These are phyloP conservation scores for Drosophila anomelani DNA, from an alignment of 2,888 invertebrate genomes.

Conservation along the genomic window DNA sequence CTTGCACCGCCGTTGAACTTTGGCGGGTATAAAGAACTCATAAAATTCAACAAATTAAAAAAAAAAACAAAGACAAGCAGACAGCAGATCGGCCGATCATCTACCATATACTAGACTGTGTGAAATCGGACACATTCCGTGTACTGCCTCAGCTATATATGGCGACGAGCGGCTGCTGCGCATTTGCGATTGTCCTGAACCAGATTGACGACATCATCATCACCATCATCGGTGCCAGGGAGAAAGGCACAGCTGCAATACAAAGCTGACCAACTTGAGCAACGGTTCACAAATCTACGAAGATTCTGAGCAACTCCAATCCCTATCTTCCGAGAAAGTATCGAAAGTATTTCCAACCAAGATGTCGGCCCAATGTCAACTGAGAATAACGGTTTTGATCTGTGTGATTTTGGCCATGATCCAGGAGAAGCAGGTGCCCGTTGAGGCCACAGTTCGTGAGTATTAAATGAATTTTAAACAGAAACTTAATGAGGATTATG, in stretches of 20 bases:
- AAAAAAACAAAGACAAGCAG: constrained; percentile 10
- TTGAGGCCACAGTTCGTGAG: constrained; percentile 62
- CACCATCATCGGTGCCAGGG: constrained; percentile 47
- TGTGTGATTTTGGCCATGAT: constrained; percentile 49
- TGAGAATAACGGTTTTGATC: constrained; percentile 45
- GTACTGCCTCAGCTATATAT: constrained; percentile 55
- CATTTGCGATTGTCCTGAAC: constrained; percentile 60
- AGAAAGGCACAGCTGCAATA: constrained; percentile 50
- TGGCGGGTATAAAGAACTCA: constrained; percentile 40
- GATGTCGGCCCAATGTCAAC: constrained; percentile 32
- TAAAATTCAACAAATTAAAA: constrained; percentile 27
- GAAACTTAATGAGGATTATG: no score
- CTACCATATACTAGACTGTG: constrained; percentile 27
- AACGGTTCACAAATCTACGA: background rate
- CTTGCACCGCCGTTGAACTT: constrained; percentile 36
- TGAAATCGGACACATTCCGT: constrained; percentile 32
- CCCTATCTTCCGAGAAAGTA: no score
- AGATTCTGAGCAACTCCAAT: background rate
- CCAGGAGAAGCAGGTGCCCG: constrained; percentile 42
- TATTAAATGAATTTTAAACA: background rate
- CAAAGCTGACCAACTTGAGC: constrained; percentile 60
- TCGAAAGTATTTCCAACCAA: constrained; percentile 26
- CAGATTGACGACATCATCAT: constrained; percentile 31
- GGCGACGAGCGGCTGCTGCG: constrained; percentile 69
- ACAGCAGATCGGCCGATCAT: constrained; percentile 33